These are phyloP conservation scores for Poecilia picta DNA, from an alignment of 2,797 vertebrate species.

Conservation along the genomic window DNA sequence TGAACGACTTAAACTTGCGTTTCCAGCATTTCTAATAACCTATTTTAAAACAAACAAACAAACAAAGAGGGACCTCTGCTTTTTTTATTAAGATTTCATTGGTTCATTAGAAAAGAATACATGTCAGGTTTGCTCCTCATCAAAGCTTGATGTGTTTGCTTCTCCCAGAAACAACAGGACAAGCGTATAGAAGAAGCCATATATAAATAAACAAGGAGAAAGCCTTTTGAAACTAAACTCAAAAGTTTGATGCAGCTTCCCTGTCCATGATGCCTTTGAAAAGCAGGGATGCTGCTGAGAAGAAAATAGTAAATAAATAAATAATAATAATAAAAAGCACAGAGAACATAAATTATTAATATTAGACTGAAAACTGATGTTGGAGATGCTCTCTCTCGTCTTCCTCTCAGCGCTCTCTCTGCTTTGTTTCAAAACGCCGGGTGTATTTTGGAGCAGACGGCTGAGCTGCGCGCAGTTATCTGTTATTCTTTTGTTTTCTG, in stretches of 20 bases:
- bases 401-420: slow-evolving; percentile 69
- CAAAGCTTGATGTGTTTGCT: slow-evolving; percentile 79
- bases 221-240: slow-evolving; percentile 84
- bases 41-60: neutral
- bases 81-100: slow-evolving; percentile 71
- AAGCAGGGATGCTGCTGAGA: slow-evolving; percentile 77
- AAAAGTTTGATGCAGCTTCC: slow-evolving; percentile 80
- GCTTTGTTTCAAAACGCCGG: slow-evolving; percentile 66
- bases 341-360: slow-evolving; percentile 87
- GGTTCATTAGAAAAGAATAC: slow-evolving; percentile 76
- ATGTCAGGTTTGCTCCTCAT: slow-evolving; percentile 80
- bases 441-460: slow-evolving; percentile 72
- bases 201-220: slow-evolving; percentile 77
- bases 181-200: slow-evolving; percentile 73
- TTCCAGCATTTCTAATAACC: slow-evolving; percentile 26
- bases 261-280: slow-evolving; percentile 83
- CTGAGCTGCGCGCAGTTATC: slow-evolving; percentile 67
- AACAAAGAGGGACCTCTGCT: neutral
- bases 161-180: slow-evolving; percentile 81
- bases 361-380: slow-evolving; percentile 85
- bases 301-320: slow-evolving; percentile 87
- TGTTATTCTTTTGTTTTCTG: slow-evolving; percentile 77
- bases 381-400: slow-evolving; percentile 82
- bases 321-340: slow-evolving; percentile 85
- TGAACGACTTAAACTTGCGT: slow-evolving; percentile 17